Conservation (phyloP, 1,140 invertebrate species). For the Hirudo medicinalis region DNA sequence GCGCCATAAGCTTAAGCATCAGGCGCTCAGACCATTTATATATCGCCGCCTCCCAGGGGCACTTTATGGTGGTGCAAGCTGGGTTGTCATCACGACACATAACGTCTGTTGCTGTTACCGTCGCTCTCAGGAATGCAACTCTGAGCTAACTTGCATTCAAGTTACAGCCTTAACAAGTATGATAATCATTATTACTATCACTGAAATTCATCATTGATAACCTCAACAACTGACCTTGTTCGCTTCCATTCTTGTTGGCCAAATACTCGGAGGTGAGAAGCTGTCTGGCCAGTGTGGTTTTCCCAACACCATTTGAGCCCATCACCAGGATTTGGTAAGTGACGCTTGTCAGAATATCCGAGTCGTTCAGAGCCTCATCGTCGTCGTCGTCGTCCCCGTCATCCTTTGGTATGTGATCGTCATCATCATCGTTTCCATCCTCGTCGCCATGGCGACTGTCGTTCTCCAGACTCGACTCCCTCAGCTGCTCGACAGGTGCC, state of each 20-base stretch:
- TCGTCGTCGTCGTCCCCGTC: slow-evolving; percentile 15
- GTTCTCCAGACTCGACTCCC: slow-evolving; percentile 2
- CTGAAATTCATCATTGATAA: background rate
- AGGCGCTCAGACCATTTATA: too few relatives aligned
- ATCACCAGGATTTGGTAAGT: slow-evolving; percentile 20
- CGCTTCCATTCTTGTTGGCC: slow-evolving; percentile 6
- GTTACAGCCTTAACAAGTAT: background rate
- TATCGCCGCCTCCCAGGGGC: too few relatives aligned
- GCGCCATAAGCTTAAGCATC: too few relatives aligned
- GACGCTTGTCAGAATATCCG: background rate
- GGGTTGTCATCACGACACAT: too few relatives aligned
- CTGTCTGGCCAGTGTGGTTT: slow-evolving; percentile 22
- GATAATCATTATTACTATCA: background rate
- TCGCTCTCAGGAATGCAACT: too few relatives aligned
- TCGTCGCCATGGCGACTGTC: background rate
- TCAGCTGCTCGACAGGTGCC: background rate
- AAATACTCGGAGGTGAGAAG: slow-evolving; percentile 25
- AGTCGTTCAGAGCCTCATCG: slow-evolving; percentile 1
- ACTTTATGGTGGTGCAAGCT: too few relatives aligned
- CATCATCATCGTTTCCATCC: background rate
- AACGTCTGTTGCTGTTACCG: too few relatives aligned
- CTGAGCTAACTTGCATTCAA: background rate
- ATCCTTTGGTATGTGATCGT: background rate
- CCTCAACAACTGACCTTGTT: background rate
- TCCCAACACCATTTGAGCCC: slow-evolving; percentile 22